Base-by-base conservation (phyloP, 2,888 invertebrate genomes). In the Aelia acuminata region DNA sequence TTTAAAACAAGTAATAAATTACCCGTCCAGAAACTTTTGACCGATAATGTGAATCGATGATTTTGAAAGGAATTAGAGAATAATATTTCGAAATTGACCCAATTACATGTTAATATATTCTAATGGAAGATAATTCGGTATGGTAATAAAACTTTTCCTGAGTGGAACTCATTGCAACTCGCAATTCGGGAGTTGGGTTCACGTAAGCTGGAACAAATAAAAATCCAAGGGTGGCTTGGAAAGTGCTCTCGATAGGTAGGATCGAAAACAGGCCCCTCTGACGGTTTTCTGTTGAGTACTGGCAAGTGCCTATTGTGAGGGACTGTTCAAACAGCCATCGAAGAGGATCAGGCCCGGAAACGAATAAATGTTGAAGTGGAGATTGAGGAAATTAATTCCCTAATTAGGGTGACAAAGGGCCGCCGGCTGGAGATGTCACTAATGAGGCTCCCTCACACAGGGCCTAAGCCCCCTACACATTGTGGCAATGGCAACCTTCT, bases 311-410 rank as follows among this genome's bases (percentile, higher is more conserved):
- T 35, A 70, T 70, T 70, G 20, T 18, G 63, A 70, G 31, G 20
- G 63, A 70, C 63, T 31, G 22, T 70, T 70, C 63, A 57, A 57
- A 57, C 26, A 70, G 63, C 8, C 63, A 70, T 70, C 35, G 63
- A 70, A 7, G 18, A 70, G 31, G 35, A 70, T 80, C 43, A n/a
- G n/a, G 11, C 43, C 20, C 43, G 43, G 80, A 47, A 47, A n/a
- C 22, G 43, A 47, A 80, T 80, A 80, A 80, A 80, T 47, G 43
- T 39, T 35, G 22, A 39, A 80, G 39, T 47, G 43, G 80, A 35
- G 3, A 70, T 47, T 80, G 80, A 80, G 22, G n/a, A 20, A 43
- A 47, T 18, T 43, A 80, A n/a, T 80, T 15, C 39, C 22, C 80
- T 80, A 80, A 80, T 80, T 47, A 80, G 43, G 0, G 43, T 3